Conservation (phyloP, 2,113 vertebrate genomes). For the Deroptyus accipitrinus region DNA sequence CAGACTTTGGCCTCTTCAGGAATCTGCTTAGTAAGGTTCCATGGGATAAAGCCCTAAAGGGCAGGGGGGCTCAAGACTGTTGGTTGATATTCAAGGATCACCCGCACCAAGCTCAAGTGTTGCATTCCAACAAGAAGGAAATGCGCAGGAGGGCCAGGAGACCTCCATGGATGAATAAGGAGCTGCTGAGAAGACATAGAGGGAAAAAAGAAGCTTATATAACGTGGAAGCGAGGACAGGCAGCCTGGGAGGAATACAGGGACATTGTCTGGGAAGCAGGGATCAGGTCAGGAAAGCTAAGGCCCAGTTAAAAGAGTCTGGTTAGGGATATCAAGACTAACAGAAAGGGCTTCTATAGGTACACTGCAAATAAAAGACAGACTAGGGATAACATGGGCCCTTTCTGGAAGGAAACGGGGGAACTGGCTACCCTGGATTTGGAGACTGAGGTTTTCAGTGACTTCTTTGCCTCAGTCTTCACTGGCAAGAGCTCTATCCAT, state of each 20-base stretch:
- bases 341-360: background rate
- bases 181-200: background rate
- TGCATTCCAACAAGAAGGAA: background rate
- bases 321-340: background rate
- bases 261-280: background rate
- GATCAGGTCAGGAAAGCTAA: background rate
- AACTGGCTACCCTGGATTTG: background rate
- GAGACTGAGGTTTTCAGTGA: background rate
- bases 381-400: background rate
- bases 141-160: background rate
- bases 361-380: background rate
- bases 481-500: background rate
- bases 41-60: background rate
- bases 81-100: background rate
- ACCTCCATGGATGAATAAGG: background rate
- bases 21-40: background rate
- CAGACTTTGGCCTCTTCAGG: background rate
- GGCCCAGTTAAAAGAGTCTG: background rate
- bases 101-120: background rate
- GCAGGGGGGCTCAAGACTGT: background rate
- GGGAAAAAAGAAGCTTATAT: background rate
- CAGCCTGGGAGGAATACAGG: background rate
- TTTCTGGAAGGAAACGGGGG: background rate
- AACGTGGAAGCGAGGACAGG: background rate
- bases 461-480: background rate